Percentiles rank a stretch among this genome's conserved stretches.
Evolutionary conservation across 2,797 vertebrate genomes (phyloP).

Genomic region (Fundulus diaphanus): DNA sequence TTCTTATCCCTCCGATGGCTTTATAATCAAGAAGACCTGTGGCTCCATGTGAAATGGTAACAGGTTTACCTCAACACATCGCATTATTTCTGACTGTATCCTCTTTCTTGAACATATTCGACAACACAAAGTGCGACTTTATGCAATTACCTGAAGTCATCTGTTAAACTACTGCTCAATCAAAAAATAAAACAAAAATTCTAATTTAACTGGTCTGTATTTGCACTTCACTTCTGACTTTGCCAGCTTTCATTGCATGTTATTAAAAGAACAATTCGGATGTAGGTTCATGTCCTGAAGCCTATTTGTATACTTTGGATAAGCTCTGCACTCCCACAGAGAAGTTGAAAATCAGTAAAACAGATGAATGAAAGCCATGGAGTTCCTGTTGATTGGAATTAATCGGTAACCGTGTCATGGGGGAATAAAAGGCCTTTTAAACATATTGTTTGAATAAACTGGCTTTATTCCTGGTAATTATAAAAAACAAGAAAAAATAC

Average conservation of each 20-base stretch:
- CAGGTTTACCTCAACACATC: too few species aligned
- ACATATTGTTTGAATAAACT: constrained; percentile 40
- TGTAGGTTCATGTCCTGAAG: constrained; percentile 42
- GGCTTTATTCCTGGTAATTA: constrained; percentile 32
- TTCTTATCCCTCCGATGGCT: too few species aligned
- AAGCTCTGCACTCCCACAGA: constrained; percentile 25
- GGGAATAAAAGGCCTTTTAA: constrained; percentile 54
- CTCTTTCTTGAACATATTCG: not conserved
- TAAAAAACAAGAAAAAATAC: not conserved
- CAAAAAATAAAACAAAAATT: too few species aligned
- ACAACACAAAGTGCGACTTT: not conserved
- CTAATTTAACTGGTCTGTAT: too few species aligned
- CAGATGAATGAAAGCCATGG: constrained; percentile 51
- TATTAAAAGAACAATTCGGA: constrained; percentile 59
- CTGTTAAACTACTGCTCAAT: not conserved
- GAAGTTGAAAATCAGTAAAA: constrained; percentile 65
- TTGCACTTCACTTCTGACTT: constrained; percentile 21
- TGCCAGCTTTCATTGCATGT: constrained; percentile 59
- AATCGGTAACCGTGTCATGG: constrained; percentile 64
- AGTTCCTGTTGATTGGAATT: constrained; percentile 74
- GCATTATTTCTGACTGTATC: too few species aligned
- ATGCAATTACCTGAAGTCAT: not conserved
- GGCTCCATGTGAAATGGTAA: too few species aligned
- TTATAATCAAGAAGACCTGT: too few species aligned
- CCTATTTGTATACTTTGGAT: constrained; percentile 70